These are phyloP conservation scores for Notechis scutatus DNA, from an alignment of 2,113 vertebrate species.

Conservation along the genomic window DNA sequence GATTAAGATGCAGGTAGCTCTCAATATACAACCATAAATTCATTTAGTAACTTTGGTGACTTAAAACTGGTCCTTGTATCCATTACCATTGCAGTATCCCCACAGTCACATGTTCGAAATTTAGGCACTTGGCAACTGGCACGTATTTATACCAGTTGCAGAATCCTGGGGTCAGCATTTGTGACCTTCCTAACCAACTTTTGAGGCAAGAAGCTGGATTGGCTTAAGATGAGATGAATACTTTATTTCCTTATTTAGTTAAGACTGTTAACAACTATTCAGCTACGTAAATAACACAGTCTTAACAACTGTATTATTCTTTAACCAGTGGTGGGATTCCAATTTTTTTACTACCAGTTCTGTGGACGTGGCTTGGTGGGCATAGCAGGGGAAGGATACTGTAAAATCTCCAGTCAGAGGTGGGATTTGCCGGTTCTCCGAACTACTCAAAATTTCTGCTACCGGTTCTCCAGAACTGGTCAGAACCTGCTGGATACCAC, in stretches of 20 bases:
- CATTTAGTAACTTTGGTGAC: background rate
- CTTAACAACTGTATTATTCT: background rate
- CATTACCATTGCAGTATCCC: background rate
- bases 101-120: background rate
- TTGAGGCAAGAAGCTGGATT: background rate
- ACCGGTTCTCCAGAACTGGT: too few species aligned
- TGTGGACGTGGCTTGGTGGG: too few species aligned
- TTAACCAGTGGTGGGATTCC: too few species aligned
- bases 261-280: background rate
- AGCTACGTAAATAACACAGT: background rate
- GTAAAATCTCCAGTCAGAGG: too few species aligned
- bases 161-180: background rate
- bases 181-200: too few species aligned
- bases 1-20: background rate
- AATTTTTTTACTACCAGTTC: too few species aligned
- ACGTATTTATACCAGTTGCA: background rate
- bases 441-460: too few species aligned
- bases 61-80: background rate
- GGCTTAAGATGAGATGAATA: background rate
- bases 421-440: too few species aligned
- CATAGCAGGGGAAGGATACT: too few species aligned
- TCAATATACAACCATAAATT: background rate
- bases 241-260: background rate
- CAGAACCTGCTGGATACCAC: too few species aligned
- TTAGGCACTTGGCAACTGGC: background rate